Evolutionary conservation across 2,113 vertebrate species (phyloP), one percentile per base, ranked within the genome.

Genomic region (Misgurnus mizolepis): DNA sequence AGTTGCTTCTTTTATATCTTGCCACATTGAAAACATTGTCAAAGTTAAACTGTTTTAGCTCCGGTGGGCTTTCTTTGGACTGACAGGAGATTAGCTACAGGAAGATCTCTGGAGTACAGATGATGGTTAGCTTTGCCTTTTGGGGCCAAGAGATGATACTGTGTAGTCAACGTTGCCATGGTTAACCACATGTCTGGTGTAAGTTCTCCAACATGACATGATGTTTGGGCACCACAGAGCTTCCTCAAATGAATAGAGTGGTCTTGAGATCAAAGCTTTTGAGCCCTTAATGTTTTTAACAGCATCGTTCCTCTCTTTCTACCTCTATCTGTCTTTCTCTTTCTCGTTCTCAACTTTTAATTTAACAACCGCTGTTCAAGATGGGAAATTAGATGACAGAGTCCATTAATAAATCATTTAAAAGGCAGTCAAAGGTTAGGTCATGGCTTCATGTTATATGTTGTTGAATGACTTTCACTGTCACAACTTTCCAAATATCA

Each of bases 261-360:
- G 83, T 80, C 76, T 11, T 69, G 78, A 81, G 87, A 91, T 92
- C 89, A 92, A 90, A 91, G 90, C 80, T 55, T 34, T 69, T 56
- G 18, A 66, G 69, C 3, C 58, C 76, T 34, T 89, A 85, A 91
- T 90, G 83, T 84, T 76, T 91, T 91, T 88, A 72, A 84, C 89
- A 88, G 76, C 79, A 73, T 78, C 55, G 56, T 74, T 85, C 83
- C 80, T n/a, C 55, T 34, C 76, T 68, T 78, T 49, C 56, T 74
- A 84, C 83, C 80, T n/a, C 55, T 34, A 74, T 68, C 80, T 79
- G 78, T 41, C 6, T 60, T 58, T 83, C 79, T 41, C 6, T 60
- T 58, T 83, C 79, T 27, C 66, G 18, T 69, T 67, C 81, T 83
- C 69, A 62, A 82, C 18, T 68, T 90, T 87, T 84, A 89, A 86